Evolutionary conservation across 2,888 invertebrate species (phyloP), one percentile per base, ranked within the genome.

Genomic region (Aradus depressus): DNA sequence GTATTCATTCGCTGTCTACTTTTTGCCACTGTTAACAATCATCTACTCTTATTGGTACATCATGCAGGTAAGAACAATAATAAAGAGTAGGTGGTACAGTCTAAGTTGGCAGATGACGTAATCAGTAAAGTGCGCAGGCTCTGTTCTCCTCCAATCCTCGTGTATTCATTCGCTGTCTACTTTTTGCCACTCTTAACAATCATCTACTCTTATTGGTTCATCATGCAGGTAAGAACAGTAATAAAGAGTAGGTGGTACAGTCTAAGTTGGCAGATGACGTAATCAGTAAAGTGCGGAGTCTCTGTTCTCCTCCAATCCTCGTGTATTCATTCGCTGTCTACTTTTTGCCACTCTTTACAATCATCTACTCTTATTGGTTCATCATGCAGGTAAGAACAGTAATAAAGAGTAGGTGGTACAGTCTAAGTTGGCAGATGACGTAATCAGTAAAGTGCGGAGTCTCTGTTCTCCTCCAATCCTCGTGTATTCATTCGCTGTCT

Each of bases 31-130:
- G 41, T 69, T 81, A 59, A 72, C 81, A 56, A 91, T 92, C 65
- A 80, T 86, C 67, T 85, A 84, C 68, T 86, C 87, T 55, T 92
- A 92, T 70, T 85, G 78, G 74, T 86, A 83, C 71, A 92, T 92
- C 65, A 81, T 88, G 60, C 79, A 81, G 74, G 83, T 58, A 51
- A 37, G 8, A 28, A 10, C 8, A 10, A 28, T n/a, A n/a, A n/a
- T n/a, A n/a, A n/a, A n/a, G n/a, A n/a, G n/a, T n/a, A n/a, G n/a
- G n/a, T n/a, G n/a, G n/a, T n/a, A n/a, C n/a, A n/a, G n/a, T n/a
- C n/a, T n/a, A n/a, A n/a, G n/a, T n/a, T n/a, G n/a, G n/a, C n/a
- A n/a, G n/a, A 81, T 68, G 80, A 81, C 57, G 80, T 80, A 78
- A 62, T 80, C 58, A 84, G 83, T 69, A 75, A 80, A 59, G 82